Conservation (phyloP, 2,797 vertebrate species). For the Phoeniculus purpureus region DNA sequence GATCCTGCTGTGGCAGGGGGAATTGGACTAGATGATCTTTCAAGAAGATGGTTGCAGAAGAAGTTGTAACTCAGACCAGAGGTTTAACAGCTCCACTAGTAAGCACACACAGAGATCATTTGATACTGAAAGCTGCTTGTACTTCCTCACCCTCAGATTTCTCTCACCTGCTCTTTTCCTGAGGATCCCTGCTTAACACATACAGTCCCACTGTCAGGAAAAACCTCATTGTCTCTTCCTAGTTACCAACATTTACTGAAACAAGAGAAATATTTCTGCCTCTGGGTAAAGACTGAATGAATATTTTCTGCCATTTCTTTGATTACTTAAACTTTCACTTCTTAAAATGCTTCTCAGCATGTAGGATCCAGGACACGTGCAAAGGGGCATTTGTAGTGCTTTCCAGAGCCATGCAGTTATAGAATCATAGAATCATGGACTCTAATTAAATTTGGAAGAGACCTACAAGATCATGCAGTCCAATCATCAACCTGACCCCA, state of each 20-base stretch:
- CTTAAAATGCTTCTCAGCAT: background rate
- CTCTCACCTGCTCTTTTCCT: background rate
- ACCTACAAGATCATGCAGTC: too few species aligned
- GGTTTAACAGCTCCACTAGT: background rate
- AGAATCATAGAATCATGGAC: too few species aligned
- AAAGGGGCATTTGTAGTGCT: background rate
- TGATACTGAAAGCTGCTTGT: background rate
- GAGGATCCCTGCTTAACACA: background rate
- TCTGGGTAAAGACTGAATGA: background rate
- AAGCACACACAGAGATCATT: background rate
- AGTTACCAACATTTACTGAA: background rate
- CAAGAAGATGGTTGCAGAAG: background rate
- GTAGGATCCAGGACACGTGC: rapidly evolving
- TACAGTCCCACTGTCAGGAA: background rate
- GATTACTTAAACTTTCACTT: rapidly evolving
- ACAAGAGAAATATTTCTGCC: background rate
- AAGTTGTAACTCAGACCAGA: background rate
- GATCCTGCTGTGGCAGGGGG: too few species aligned
- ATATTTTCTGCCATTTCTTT: background rate
- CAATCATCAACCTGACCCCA: too few species aligned
- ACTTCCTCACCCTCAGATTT: background rate
- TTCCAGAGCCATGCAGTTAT: background rate
- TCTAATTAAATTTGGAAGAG: too few species aligned
- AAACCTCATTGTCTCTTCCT: background rate
- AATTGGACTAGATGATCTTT: too few species aligned